Base-by-base conservation (phyloP, 2,113 vertebrate species). In the Heliornis fulica region DNA sequence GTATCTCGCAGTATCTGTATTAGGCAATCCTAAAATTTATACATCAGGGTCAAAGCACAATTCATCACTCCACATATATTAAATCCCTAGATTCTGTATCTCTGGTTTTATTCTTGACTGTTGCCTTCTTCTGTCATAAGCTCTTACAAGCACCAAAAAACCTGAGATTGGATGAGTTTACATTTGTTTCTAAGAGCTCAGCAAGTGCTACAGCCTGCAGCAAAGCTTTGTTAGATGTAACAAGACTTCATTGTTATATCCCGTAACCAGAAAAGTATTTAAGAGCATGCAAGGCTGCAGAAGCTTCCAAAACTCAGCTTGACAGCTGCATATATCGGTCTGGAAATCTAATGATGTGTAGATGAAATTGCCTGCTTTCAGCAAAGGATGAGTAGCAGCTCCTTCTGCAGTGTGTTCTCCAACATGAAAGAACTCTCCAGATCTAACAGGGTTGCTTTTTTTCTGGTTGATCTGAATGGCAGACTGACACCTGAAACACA, bases 321-420 rank as follows among this genome's bases (percentile, higher is more conserved):
- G 29, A 46, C 3, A 7, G 32, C 16, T 38, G 3, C 23, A 31
- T 0, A 0, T 41, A 22, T 65, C 36, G 22, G 7, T 64, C 45
- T 66, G 41, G 46, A 25, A 29, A 66, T 54, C 22, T 32, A 91
- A 66, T 15, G 40, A 66, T 4, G 10, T 21, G 31, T 5, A 50
- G 54, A 32, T 31, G 16, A 56, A 84, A 93, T 0, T 40, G 15
- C 57, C 69, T 57, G 60, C 31, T 66, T 60, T 57, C 69, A 70
- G 38, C 20, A 41, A 69, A 63, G 54, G 23, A 78, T 0, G 1
- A 61, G 36, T 28, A 16, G 32, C 25, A 89, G 66, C 45, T 91
- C 45, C 81, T 77, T 65, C 70, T 80, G 46, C 10, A 19, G 28
- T 41, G 69, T 82, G 28, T 32, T 69, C 31, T 87, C 41, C 28